These are phyloP conservation scores for Ceyx melanurus DNA, from an alignment of 2,113 vertebrate genomes.

Conservation along the genomic window DNA sequence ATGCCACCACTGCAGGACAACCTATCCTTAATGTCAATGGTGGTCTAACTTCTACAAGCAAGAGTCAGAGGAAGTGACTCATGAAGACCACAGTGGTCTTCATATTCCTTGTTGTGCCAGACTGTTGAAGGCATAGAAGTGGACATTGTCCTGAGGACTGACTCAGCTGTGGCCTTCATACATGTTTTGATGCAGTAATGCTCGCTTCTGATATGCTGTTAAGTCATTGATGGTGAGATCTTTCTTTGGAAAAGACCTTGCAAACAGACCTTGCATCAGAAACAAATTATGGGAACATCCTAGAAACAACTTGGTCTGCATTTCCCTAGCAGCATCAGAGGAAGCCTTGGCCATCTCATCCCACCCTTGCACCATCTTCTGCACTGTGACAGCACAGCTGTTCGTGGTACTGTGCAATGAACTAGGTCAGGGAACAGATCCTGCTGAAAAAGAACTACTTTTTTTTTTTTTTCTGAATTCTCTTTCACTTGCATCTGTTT, in stretches of 20 bases:
- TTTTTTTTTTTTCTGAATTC: slow-evolving; percentile 15
- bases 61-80: background rate
- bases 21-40: background rate
- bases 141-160: background rate
- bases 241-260: background rate
- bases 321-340: background rate
- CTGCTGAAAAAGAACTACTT: background rate
- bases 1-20: background rate
- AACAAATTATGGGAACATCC: background rate
- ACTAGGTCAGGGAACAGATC: background rate
- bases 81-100: background rate
- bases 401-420: fast-evolving
- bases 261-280: background rate
- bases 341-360: background rate
- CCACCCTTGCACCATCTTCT: background rate
- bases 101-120: background rate
- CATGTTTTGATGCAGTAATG: background rate
- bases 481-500: slow-evolving; percentile 19
- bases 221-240: background rate
- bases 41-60: background rate
- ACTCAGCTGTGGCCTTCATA: background rate
- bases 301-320: background rate
- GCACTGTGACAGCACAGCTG: background rate
- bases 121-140: background rate
- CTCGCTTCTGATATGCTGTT: background rate